Evolutionary conservation across 2,888 invertebrate genomes (phyloP).

Genomic region (Eupithecia inturbata): DNA sequence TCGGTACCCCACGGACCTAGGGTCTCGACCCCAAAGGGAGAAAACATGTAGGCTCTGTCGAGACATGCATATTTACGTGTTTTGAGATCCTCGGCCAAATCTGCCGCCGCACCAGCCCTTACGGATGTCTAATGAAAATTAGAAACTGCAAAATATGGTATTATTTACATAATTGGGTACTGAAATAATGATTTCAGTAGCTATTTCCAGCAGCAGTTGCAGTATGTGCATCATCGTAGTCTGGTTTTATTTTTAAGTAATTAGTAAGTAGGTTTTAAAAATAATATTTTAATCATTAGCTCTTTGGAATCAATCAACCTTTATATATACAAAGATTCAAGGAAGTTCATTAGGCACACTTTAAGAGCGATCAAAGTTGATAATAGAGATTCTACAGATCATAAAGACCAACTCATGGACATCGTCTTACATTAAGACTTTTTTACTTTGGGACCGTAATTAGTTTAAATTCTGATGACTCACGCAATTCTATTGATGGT

Average conservation of each 20-base stretch:
- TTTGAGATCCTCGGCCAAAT: too few species aligned
- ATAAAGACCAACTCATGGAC: conserved; percentile 60
- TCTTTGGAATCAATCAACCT: neutral
- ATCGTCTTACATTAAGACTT: conserved; percentile 74
- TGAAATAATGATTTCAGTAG: conserved; percentile 29
- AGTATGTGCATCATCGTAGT: conserved; percentile 14
- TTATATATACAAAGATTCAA: neutral
- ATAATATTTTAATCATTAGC: neutral
- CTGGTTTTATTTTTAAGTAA: neutral
- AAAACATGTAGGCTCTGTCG: too few species aligned
- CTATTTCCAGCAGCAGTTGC: too few species aligned
- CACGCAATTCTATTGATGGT: conserved; percentile 77
- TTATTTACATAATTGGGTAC: neutral
- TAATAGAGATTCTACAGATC: conserved; percentile 68
- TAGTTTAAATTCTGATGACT: conserved; percentile 83
- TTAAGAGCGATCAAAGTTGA: conserved; percentile 42
- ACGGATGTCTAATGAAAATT: too few species aligned
- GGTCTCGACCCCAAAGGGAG: too few species aligned
- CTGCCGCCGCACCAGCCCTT: too few species aligned
- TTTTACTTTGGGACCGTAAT: conserved; percentile 73
- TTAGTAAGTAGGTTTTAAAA: neutral
- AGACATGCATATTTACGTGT: too few species aligned
- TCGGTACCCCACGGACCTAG: too few species aligned
- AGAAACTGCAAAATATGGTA: neutral
- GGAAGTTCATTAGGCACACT: conserved; percentile 3